Percentiles rank a stretch among this genome's conserved stretches.
Conservation (phyloP, 2,888 invertebrate genomes). For the Alcis repandata region DNA sequence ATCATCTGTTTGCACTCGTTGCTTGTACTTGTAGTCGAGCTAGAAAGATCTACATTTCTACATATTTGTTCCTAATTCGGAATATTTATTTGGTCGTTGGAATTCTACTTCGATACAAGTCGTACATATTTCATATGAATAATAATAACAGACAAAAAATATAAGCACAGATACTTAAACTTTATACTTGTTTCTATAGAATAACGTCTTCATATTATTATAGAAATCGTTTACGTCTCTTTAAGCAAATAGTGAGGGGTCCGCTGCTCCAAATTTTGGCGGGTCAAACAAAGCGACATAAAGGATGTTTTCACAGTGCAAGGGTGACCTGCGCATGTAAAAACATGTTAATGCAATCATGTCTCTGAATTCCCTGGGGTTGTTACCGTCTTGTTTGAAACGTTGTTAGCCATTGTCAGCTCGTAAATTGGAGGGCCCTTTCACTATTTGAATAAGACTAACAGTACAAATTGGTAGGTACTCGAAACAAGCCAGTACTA, state of each 20-base stretch:
- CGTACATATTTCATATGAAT: too few relatives aligned
- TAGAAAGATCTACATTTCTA: too few relatives aligned
- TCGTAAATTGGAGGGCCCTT: conserved; percentile 51
- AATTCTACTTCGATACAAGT: too few relatives aligned
- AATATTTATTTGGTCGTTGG: too few relatives aligned
- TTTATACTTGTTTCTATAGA: conserved; percentile 1
- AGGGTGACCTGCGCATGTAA: conserved; percentile 67
- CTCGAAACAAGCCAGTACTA: conserved; percentile 48
- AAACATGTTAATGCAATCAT: conserved; percentile 73
- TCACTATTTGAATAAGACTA: conserved; percentile 40
- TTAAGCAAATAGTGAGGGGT: conserved; percentile 66
- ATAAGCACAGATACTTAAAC: background rate
- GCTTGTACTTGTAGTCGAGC: too few relatives aligned
- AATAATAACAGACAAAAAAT: too few relatives aligned
- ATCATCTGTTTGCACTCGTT: conserved; percentile 24
- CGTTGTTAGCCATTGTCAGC: conserved; percentile 61
- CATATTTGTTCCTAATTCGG: too few relatives aligned
- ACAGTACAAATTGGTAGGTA: conserved; percentile 38
- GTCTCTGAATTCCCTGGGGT: conserved; percentile 64
- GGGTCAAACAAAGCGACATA: conserved; percentile 77
- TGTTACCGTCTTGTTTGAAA: conserved; percentile 57
- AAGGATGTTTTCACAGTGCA: conserved; percentile 73
- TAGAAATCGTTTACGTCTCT: conserved; percentile 47
- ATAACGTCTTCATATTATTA: conserved; percentile 35
- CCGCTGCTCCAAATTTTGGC: conserved; percentile 63